These are phyloP conservation scores for Pangasius sanitwongsei DNA, from an alignment of 2,797 vertebrate genomes.

Conservation along the genomic window DNA sequence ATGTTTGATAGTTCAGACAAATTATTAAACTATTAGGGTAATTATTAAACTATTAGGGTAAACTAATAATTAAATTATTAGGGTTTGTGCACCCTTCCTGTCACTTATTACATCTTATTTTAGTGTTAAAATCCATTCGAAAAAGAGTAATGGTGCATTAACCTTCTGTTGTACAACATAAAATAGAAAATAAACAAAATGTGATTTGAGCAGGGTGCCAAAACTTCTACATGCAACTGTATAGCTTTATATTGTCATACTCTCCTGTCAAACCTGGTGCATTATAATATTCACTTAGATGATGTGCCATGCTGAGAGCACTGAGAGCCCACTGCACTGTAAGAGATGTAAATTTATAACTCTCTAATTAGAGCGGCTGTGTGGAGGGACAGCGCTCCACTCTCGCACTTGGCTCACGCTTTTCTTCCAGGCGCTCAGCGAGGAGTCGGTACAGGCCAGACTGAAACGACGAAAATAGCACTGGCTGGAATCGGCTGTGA, in stretches of 20 bases:
- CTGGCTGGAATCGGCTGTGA: slow-evolving; percentile 27
- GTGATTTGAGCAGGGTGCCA: not conserved
- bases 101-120: no score
- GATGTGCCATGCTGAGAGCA: not conserved
- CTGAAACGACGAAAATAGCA: slow-evolving; percentile 26
- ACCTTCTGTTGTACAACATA: not conserved
- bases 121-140: not conserved
- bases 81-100: no score
- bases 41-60: no score
- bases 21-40: no score
- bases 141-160: not conserved
- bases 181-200: not conserved
- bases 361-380: slow-evolving; percentile 36
- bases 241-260: not conserved
- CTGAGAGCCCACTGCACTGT: not conserved
- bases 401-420: slow-evolving; percentile 21
- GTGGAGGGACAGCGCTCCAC: slow-evolving; percentile 13
- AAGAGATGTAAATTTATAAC: slow-evolving; percentile 28
- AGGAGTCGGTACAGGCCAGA: slow-evolving; percentile 13
- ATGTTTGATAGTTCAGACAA: not conserved
- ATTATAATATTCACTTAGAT: not conserved
- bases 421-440: slow-evolving; percentile 23
- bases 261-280: not conserved
- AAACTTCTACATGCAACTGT: not conserved
- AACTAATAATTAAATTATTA: no score